Evolutionary conservation across 1,140 invertebrate species (phyloP), one percentile per base, ranked within the genome.

Genomic region (Temnothorax curvispinosus): DNA sequence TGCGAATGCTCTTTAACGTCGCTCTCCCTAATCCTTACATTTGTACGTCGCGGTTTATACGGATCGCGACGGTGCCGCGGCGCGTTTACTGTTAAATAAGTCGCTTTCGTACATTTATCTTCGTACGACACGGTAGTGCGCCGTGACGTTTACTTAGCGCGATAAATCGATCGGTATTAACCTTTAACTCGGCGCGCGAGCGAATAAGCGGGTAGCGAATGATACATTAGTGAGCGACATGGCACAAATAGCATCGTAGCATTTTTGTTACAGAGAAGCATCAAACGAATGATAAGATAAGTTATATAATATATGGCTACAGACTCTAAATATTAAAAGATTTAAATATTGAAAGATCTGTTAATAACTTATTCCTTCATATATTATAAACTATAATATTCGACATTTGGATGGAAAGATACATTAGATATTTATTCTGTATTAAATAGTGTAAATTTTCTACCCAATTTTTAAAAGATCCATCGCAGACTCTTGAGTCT

Each of bases 151-250:
- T 84, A 84, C 80, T 84, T 84, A 75, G 69, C 69, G 69, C 80
- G 69, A 84, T 84, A 84, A 84, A 84, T 84, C 80, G 80, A 32
- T 74, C 41, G 69, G 80, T 75, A 84, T 84, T 84, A 84, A 84
- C 69, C 80, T 82, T 74, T 82, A 82, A n/a, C 80, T 62, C 69
- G 69, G 15, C 27, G 21, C 21, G 21, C 21, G 41, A 60, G 8
- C 69, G 69, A 69, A 65, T 38, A 35, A 71, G 50, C 52, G 78
- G 11, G 15, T 72, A 82, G 78, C 78, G 69, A 72, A 84, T 84
- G 80, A 84, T 84, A 84, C 41, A 41, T 84, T 60, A 8, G 69
- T 47, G 78, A 82, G 18, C 67, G 78, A 72, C 65, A 8, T 47
- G 15, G n/a, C 72, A 82, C 65, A 82, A 82, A 82, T 82, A 69